Conservation (phyloP, 2,113 vertebrate species). For the Serinus canaria region DNA sequence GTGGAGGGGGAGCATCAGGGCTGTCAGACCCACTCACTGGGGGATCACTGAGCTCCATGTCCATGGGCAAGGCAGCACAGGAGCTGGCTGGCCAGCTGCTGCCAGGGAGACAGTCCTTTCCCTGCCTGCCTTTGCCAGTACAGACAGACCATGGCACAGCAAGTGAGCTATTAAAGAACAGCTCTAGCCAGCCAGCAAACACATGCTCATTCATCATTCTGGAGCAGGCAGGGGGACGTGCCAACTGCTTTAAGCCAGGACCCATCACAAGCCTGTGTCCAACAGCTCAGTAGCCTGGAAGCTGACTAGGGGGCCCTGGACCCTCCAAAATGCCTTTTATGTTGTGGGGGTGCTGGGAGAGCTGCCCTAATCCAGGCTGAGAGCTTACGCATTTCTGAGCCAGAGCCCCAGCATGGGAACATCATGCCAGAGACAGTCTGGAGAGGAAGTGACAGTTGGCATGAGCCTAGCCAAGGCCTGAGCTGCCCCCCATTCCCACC, state of each 20-base stretch:
- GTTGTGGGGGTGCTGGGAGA: not conserved
- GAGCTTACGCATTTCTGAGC: not conserved
- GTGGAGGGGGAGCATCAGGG: not conserved
- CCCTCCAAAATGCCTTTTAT: not conserved
- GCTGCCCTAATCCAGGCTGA: not conserved
- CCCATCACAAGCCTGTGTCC: not conserved
- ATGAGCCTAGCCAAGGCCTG: not conserved
- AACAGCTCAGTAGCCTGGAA: not conserved
- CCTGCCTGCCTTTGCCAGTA: not conserved
- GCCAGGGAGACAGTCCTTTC: not conserved
- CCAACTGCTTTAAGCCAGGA: not conserved
- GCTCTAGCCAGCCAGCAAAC: slow-evolving; percentile 23
- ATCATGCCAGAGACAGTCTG: not conserved
- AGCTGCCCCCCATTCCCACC: not conserved
- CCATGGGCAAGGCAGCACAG: not conserved
- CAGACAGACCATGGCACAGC: slow-evolving; percentile 25
- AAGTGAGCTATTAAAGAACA: slow-evolving; percentile 52
- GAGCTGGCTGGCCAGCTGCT: not conserved
- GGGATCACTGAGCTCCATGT: not conserved
- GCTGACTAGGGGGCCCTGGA: not conserved
- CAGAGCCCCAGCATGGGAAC: not conserved
- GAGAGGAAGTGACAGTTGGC: not conserved
- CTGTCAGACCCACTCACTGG: not conserved
- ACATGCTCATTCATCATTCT: not conserved
- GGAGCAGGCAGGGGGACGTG: not conserved